A percentile compares a stretch with the other conserved stretches of the same genome.
phyloP scores from a whole-genome alignment of 2,888 invertebrate genomes.

The Apodemia hepburni region DNA sequence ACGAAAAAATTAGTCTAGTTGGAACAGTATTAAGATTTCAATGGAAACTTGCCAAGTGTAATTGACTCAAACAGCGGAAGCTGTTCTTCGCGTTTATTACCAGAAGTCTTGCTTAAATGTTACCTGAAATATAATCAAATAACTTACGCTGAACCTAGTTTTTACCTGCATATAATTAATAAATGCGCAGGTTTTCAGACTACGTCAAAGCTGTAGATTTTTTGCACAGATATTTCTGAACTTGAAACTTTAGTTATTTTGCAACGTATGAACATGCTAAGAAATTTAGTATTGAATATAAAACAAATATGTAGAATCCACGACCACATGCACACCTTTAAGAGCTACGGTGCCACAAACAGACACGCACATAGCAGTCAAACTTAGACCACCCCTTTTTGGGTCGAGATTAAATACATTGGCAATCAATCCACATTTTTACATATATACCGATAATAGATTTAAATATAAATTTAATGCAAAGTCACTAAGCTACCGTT shows the following conservation, averaged over 20 bases:
- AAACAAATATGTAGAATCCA: too few relatives aligned
- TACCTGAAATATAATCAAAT: constrained; percentile 14
- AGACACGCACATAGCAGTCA: too few relatives aligned
- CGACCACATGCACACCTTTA: too few relatives aligned
- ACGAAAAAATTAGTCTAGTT: not conserved
- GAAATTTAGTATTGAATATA: not conserved
- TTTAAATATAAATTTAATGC: too few relatives aligned
- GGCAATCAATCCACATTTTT: too few relatives aligned
- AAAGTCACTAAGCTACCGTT: not conserved
- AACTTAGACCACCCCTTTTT: too few relatives aligned
- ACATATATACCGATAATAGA: too few relatives aligned
- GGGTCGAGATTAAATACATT: too few relatives aligned
- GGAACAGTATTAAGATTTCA: constrained; percentile 17
- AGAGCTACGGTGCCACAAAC: too few relatives aligned
- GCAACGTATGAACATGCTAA: not conserved
- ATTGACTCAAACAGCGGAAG: constrained; percentile 18
- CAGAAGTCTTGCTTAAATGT: constrained; percentile 6
- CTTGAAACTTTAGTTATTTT: not conserved
- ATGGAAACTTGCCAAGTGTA: constrained; percentile 21
- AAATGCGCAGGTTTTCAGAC: not conserved
- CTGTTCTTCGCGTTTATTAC: constrained; percentile 10
- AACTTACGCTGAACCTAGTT: not conserved
- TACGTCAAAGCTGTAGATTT: not conserved
- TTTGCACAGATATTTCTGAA: not conserved
- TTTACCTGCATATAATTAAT: not conserved